These are phyloP conservation scores for Pandemis cinnamomeana DNA, from an alignment of 2,888 invertebrate species.

Conservation along the genomic window DNA sequence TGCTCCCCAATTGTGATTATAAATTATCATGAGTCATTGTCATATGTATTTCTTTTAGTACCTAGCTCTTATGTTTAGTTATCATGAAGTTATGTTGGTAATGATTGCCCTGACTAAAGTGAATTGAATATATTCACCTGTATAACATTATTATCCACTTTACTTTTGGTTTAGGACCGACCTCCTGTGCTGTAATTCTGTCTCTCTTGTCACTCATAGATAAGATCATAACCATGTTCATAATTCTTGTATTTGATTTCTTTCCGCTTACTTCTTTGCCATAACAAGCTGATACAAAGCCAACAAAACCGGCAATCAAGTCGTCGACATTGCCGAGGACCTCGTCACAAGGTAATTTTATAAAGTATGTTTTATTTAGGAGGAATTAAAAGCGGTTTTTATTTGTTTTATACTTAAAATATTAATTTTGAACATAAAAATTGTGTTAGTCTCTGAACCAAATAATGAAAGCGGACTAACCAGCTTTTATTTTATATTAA, in stretches of 20 bases:
- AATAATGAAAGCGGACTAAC: not conserved
- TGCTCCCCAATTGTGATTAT: slow-evolving; percentile 4
- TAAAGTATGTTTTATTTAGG: slow-evolving; percentile 57
- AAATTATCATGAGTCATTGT: slow-evolving; percentile 23
- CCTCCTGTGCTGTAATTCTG: slow-evolving; percentile 48
- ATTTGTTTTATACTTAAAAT: not conserved
- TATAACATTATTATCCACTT: slow-evolving; percentile 20
- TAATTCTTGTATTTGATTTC: slow-evolving; percentile 82
- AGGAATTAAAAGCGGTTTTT: slow-evolving; percentile 22
- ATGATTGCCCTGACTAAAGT: slow-evolving; percentile 10
- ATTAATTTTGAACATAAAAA: not conserved
- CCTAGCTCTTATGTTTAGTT: slow-evolving; percentile 29
- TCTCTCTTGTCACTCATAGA: slow-evolving; percentile 66
- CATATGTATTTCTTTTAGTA: slow-evolving; percentile 34
- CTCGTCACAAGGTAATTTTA: slow-evolving; percentile 94
- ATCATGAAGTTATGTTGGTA: slow-evolving; percentile 28
- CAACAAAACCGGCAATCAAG: slow-evolving; percentile 98
- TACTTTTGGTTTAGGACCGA: slow-evolving; percentile 34
- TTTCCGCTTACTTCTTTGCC: slow-evolving; percentile 84
- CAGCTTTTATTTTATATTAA: not conserved
- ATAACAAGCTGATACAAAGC: slow-evolving; percentile 94
- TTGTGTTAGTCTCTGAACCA: not conserved
- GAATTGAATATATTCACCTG: slow-evolving; percentile 16
- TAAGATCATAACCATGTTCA: slow-evolving; percentile 68
- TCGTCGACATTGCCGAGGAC: slow-evolving; percentile 97